Base-by-base conservation (phyloP, 2,113 vertebrate species). In the Leptosomus discolor region DNA sequence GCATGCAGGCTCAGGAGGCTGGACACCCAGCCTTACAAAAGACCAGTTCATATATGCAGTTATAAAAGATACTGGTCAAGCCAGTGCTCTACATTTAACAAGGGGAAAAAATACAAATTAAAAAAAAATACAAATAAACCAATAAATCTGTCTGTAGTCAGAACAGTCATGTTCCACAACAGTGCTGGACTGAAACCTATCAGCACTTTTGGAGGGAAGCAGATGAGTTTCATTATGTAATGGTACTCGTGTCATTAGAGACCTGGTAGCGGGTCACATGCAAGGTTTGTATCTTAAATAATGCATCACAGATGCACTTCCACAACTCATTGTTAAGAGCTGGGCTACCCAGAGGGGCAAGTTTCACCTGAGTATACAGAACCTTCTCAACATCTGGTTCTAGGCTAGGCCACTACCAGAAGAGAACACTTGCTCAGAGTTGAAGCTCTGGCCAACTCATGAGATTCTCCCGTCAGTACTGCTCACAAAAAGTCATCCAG, bases 191-290 rank as follows among this genome's bases (percentile, higher is more conserved):
- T 45, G 58, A 69, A 48, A 73, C 53, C 57, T 78, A n/a, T 16
- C 89, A 85, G 43, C 50, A 74, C 68, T 70, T 57, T 2, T 63
- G 76, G 75, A 26, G 22, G 9, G 76, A 57, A 37, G 80, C 64
- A 81, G 90, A 50, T 26, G 81, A 93, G 77, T 90, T 94, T 71
- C 87, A n/a, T 97, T 96, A 96, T 30, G 65, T 91, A 96, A 97
- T 3, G 82, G 69, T 3, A 53, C 81, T 96, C 90, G 41, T 73
- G 96, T 88, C 94, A 96, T 69, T 46, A 95, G 96, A 96, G 94
- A 91, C 77, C 90, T 56, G 53, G 41, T 13, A 68, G 43, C 12
- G 24, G 84, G 95, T 94, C 94, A 94, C 94, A 64, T 36, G 74
- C 61, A 18, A 43, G 36, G 77, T 79, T 82, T 79, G 77, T 36